Percentiles rank a stretch among this genome's conserved stretches.
Evolutionary conservation across 1,140 invertebrate genomes (phyloP).

Genomic region (Zaprionus capensis): DNA sequence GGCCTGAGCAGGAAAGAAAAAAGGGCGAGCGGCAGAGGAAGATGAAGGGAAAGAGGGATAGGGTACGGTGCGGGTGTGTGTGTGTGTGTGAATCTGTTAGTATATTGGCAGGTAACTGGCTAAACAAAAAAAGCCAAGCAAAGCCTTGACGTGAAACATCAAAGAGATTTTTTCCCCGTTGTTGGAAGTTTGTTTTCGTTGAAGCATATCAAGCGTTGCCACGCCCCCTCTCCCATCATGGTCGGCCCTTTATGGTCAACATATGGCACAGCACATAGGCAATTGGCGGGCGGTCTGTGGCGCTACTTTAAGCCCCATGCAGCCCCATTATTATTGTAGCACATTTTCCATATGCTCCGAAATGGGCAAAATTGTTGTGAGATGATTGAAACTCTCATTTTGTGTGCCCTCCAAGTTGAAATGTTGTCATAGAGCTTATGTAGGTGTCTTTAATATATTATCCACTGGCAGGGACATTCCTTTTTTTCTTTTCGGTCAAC

Average conservation of each 20-base stretch:
- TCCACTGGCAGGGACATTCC: background rate
- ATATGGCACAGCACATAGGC: background rate
- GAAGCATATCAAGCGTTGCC: conserved; percentile 30
- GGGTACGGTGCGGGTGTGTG: background rate
- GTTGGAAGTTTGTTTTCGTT: conserved; percentile 3
- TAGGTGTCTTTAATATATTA: background rate
- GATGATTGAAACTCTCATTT: background rate
- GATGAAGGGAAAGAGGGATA: background rate
- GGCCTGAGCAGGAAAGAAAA: background rate
- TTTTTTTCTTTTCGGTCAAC: too few relatives aligned
- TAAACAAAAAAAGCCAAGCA: conserved; percentile 14
- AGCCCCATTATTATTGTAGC: conserved; percentile 5
- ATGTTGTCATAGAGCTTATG: background rate
- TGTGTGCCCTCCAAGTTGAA: background rate
- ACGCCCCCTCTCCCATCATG: background rate
- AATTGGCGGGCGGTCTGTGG: background rate
- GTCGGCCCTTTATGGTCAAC: background rate
- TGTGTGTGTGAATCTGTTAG: background rate
- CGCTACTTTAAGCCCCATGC: background rate
- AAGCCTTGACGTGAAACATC: conserved; percentile 43
- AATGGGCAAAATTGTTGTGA: background rate
- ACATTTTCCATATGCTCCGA: conserved; percentile 12
- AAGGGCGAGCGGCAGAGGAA: background rate
- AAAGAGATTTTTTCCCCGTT: conserved; percentile 28
- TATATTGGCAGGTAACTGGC: conserved; percentile 29